Percentiles rank a stretch among this genome's conserved stretches.
phyloP scores from a whole-genome alignment of 1,140 invertebrate genomes.

The Sycobia sp. region DNA sequence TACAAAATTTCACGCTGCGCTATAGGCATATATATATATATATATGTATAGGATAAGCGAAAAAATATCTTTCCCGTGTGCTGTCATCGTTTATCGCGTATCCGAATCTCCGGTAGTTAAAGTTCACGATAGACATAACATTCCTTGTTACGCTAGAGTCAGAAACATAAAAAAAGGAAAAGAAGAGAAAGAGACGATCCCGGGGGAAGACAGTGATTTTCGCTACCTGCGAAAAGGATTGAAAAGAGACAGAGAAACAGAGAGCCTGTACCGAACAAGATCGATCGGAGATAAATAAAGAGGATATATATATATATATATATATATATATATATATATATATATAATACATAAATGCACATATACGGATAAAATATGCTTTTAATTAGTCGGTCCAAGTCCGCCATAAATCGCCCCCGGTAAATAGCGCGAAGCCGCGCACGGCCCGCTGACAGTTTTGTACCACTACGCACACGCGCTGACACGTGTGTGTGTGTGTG shows the following conservation, averaged over 20 bases:
- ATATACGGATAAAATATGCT: conserved; percentile 34
- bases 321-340: too few relatives aligned
- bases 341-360: too few relatives aligned
- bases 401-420: conserved; percentile 25
- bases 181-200: too few relatives aligned
- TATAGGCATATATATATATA: too few relatives aligned
- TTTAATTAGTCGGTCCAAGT: conserved; percentile 35
- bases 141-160: conserved; percentile 27
- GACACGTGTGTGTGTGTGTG: too few relatives aligned
- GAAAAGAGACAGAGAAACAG: too few relatives aligned
- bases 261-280: conserved; percentile 34
- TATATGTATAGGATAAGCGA: neutral
- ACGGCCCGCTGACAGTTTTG: conserved; percentile 20
- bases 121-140: conserved; percentile 29
- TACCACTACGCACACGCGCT: conserved; percentile 12
- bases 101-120: conserved; percentile 31
- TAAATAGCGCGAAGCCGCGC: conserved; percentile 31
- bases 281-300: conserved; percentile 35
- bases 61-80: conserved; percentile 14
- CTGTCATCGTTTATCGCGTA: conserved; percentile 23
- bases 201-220: too few relatives aligned
- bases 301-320: conserved; percentile 16
- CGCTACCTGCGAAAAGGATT: conserved; percentile 28
- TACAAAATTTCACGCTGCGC: too few relatives aligned
- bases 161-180: conserved; percentile 16